phyloP scores from a whole-genome alignment of 2,113 vertebrate genomes.

The Scomber scombrus region DNA sequence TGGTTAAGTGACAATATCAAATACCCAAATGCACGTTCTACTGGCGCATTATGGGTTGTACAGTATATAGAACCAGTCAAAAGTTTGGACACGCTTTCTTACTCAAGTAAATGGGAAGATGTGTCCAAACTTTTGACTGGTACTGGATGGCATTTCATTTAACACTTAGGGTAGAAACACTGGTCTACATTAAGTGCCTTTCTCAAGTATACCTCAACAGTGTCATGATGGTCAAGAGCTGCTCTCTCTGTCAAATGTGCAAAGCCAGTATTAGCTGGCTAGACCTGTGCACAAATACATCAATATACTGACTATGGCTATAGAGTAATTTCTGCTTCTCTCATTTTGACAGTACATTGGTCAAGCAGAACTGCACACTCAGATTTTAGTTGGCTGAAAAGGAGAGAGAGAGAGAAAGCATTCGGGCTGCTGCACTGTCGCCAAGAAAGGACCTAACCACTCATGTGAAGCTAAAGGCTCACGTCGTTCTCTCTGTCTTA shows the following conservation, averaged over 20 bases:
- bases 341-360: slow-evolving; percentile 40
- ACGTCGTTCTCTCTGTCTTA: slow-evolving; percentile 8
- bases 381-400: slow-evolving; percentile 38
- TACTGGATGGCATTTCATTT: background rate
- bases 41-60: background rate
- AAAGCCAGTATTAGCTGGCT: background rate
- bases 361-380: slow-evolving; percentile 45
- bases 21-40: too few relatives aligned
- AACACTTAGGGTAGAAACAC: slow-evolving; percentile 2
- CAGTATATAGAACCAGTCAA: too few relatives aligned
- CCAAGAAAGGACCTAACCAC: slow-evolving; percentile 2
- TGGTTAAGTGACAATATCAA: background rate
- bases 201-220: slow-evolving; percentile 13
- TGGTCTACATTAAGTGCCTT: slow-evolving; percentile 33
- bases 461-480: slow-evolving; percentile 22
- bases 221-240: slow-evolving; percentile 49
- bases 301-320: slow-evolving; percentile 31
- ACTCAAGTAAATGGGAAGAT: too few relatives aligned
- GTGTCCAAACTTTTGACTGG: too few relatives aligned
- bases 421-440: slow-evolving; percentile 16
- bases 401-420: background rate
- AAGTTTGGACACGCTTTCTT: too few relatives aligned
- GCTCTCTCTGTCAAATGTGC: slow-evolving; percentile 24
- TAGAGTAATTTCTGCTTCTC: slow-evolving; percentile 54
- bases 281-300: background rate